Evolutionary conservation across 2,888 invertebrate species (phyloP).

Genomic region (Antheraea yamamai): DNA sequence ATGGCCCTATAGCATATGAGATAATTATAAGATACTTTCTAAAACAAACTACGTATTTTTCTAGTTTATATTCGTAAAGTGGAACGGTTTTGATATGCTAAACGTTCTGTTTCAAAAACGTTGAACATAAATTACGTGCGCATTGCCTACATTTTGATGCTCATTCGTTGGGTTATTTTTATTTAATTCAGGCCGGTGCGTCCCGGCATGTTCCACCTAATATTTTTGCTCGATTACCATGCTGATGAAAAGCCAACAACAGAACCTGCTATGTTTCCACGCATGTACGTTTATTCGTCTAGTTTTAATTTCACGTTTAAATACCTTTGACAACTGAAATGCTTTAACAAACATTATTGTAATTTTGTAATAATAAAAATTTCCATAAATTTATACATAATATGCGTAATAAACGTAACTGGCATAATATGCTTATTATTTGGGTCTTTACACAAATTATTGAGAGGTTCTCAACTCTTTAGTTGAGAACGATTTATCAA

Average conservation of each 20-base stretch:
- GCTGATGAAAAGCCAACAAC: constrained; percentile 80
- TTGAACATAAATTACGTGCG: constrained; percentile 59
- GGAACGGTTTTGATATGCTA: constrained; percentile 48
- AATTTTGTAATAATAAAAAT: neutral
- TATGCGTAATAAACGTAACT: neutral
- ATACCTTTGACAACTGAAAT: constrained; percentile 29
- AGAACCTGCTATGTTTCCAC: constrained; percentile 51
- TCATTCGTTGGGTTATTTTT: constrained; percentile 72
- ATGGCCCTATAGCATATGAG: neutral
- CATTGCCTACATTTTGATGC: constrained; percentile 62
- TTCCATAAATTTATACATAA: constrained; percentile 2
- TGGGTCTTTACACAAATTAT: too few species aligned
- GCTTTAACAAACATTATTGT: neutral
- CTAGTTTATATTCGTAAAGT: constrained; percentile 18
- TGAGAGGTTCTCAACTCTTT: too few species aligned
- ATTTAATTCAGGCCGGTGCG: constrained; percentile 79
- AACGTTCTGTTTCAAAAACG: constrained; percentile 60
- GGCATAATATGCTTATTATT: neutral
- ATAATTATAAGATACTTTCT: neutral
- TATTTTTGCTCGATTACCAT: constrained; percentile 81
- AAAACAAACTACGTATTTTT: neutral
- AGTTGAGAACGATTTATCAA: neutral
- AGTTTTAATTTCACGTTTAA: constrained; percentile 59
- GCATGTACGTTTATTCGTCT: constrained; percentile 30
- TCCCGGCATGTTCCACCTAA: constrained; percentile 63